phyloP scores from a whole-genome alignment of 2,797 vertebrate species.

The Choloepus didactylus region DNA sequence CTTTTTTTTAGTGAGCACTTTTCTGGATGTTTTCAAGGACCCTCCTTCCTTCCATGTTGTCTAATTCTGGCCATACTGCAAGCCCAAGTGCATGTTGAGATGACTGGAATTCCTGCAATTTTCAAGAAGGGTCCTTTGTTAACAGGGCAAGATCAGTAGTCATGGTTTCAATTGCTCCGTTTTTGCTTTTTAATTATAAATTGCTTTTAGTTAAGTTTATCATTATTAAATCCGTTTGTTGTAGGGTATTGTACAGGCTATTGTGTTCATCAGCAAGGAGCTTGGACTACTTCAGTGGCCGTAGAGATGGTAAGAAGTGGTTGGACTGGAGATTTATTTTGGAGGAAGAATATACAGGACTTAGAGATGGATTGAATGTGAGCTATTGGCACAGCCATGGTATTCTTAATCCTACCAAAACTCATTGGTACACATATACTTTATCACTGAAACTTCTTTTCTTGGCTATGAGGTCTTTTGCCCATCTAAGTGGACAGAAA shows the following conservation, averaged over 20 bases:
- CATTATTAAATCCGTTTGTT: not conserved
- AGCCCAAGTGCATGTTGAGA: not conserved
- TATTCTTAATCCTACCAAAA: not conserved
- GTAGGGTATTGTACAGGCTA: not conserved
- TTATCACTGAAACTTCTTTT: not conserved
- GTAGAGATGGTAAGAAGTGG: not conserved
- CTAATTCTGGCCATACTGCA: not conserved
- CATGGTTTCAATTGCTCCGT: not conserved
- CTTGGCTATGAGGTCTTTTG: not conserved
- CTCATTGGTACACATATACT: not conserved
- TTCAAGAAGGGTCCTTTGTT: not conserved
- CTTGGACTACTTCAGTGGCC: not conserved
- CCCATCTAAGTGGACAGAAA: not conserved
- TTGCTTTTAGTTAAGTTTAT: conserved; percentile 4
- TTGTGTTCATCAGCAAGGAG: not conserved
- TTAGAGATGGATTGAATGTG: not conserved
- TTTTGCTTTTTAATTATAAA: conserved; percentile 42
- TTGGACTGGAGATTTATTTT: not conserved
- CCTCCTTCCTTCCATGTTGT: not conserved
- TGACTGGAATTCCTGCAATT: not conserved
- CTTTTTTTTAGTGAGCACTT: conserved; percentile 28
- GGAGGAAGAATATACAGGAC: not conserved
- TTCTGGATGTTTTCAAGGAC: not conserved
- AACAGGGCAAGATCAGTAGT: not conserved
- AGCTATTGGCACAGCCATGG: not conserved